A percentile compares a stretch with the other conserved stretches of the same genome.
These are phyloP conservation scores for Periphyllus acericola DNA, from an alignment of 2,888 invertebrate genomes.

Conservation along the genomic window DNA sequence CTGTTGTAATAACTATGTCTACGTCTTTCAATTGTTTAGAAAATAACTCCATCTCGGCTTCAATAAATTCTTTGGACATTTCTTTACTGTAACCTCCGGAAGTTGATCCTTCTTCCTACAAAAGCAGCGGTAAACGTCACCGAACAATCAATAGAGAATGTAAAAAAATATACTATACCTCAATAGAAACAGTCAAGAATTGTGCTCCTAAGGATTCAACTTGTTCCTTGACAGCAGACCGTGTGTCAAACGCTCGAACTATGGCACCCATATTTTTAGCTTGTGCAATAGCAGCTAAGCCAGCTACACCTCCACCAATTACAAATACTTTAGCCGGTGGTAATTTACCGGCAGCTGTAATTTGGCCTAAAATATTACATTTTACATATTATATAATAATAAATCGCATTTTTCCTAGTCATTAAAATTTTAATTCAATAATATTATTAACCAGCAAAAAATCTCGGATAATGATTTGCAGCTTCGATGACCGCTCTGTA, in stretches of 20 bases:
- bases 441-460: conserved; percentile 79
- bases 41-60: conserved; percentile 86
- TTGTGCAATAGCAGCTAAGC: conserved; percentile 85
- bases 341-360: conserved; percentile 89
- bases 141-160: neutral
- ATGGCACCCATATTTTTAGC: conserved; percentile 90
- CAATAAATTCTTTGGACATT: conserved; percentile 86
- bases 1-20: conserved; percentile 89
- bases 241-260: conserved; percentile 87
- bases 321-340: conserved; percentile 89
- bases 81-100: conserved; percentile 85
- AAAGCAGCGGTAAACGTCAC: neutral
- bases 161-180: conserved; percentile 69
- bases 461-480: conserved; percentile 88
- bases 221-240: conserved; percentile 84
- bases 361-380: conserved; percentile 75
- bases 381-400: conserved; percentile 29
- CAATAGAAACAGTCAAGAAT: conserved; percentile 81
- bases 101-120: conserved; percentile 77
- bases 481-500: conserved; percentile 91
- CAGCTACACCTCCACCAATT: conserved; percentile 91
- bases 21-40: conserved; percentile 87
- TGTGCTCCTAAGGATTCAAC: conserved; percentile 89
- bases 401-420: neutral
- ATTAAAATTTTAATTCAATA: conserved; percentile 24